Percentiles rank a stretch among this genome's conserved stretches.
Evolutionary conservation across 1,140 invertebrate genomes (phyloP).

Genomic region (Magallana angulata): DNA sequence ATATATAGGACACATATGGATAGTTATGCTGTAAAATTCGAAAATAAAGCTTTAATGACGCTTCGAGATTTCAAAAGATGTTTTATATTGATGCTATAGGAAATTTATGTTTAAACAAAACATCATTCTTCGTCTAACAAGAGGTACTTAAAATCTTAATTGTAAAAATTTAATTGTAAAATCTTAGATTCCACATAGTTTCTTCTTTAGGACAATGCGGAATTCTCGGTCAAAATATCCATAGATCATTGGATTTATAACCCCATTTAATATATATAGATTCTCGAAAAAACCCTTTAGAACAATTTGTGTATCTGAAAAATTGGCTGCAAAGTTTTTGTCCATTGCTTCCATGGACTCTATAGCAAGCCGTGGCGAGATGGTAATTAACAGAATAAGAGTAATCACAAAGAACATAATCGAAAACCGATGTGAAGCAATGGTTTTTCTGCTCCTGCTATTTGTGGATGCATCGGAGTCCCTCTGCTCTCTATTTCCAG

Average conservation of each 20-base stretch:
- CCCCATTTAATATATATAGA: slow-evolving; percentile 3
- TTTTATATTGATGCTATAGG: too few relatives aligned
- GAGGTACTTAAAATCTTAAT: too few relatives aligned
- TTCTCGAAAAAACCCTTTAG: slow-evolving; percentile 13
- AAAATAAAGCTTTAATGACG: too few relatives aligned
- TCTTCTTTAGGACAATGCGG: background rate
- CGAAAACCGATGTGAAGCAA: slow-evolving; percentile 15
- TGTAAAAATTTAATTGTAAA: too few relatives aligned
- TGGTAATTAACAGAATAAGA: background rate
- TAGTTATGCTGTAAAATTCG: too few relatives aligned
- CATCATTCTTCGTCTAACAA: too few relatives aligned
- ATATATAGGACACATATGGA: too few relatives aligned
- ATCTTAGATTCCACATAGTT: slow-evolving; percentile 1
- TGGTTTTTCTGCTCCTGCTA: background rate
- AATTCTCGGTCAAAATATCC: slow-evolving; percentile 39
- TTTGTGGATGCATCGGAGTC: background rate
- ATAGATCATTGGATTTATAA: slow-evolving; percentile 37
- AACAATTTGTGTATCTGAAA: background rate
- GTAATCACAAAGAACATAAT: slow-evolving; percentile 32
- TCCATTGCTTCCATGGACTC: slow-evolving; percentile 30
- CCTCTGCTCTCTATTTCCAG: background rate
- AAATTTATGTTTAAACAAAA: too few relatives aligned
- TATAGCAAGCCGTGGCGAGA: background rate
- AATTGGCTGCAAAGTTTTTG: slow-evolving; percentile 31
- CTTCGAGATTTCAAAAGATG: too few relatives aligned